A percentile compares a stretch with the other conserved stretches of the same genome.
phyloP scores from a whole-genome alignment of 2,113 vertebrate genomes.

The Protomyctophum bolini region DNA sequence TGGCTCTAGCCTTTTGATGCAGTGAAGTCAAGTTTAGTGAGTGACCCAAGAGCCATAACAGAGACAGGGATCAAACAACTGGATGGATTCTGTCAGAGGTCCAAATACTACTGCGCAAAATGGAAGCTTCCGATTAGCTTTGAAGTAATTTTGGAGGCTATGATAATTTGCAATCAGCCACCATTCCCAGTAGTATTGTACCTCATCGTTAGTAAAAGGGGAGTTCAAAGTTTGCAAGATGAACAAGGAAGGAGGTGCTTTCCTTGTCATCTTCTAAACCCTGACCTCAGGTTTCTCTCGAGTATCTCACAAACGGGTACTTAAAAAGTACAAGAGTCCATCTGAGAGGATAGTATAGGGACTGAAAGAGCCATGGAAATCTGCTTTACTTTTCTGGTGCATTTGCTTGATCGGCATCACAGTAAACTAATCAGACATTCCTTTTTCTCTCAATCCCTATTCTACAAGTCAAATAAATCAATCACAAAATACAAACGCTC shows the following conservation, averaged over 20 bases:
- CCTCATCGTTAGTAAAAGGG: slow-evolving; percentile 87
- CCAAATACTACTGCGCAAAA: slow-evolving; percentile 93
- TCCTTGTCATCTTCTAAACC: slow-evolving; percentile 93
- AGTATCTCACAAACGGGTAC: slow-evolving; percentile 78
- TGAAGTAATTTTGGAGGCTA: slow-evolving; percentile 46
- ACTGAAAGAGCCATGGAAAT: slow-evolving; percentile 91
- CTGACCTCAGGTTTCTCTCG: slow-evolving; percentile 79
- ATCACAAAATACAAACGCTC: slow-evolving; percentile 81
- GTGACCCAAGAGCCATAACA: slow-evolving; percentile 46
- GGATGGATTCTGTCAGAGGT: slow-evolving; percentile 82
- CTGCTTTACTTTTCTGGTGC: slow-evolving; percentile 88
- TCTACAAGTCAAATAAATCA: slow-evolving; percentile 78
- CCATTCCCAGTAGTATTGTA: slow-evolving; percentile 98
- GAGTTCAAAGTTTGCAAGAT: slow-evolving; percentile 95
- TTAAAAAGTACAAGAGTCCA: slow-evolving; percentile 74
- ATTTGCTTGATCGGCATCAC: slow-evolving; percentile 87
- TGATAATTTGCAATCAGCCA: slow-evolving; percentile 81
- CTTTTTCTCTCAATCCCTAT: slow-evolving; percentile 90
- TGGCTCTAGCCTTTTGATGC: slow-evolving; percentile 98
- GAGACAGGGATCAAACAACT: slow-evolving; percentile 58
- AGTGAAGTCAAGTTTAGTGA: slow-evolving; percentile 88
- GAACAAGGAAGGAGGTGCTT: slow-evolving; percentile 83
- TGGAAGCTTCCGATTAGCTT: slow-evolving; percentile 88
- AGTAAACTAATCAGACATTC: slow-evolving; percentile 91
- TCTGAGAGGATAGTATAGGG: slow-evolving; percentile 86